Evolutionary conservation across 2,888 invertebrate genomes (phyloP).

Genomic region (Melitaea athalia): DNA sequence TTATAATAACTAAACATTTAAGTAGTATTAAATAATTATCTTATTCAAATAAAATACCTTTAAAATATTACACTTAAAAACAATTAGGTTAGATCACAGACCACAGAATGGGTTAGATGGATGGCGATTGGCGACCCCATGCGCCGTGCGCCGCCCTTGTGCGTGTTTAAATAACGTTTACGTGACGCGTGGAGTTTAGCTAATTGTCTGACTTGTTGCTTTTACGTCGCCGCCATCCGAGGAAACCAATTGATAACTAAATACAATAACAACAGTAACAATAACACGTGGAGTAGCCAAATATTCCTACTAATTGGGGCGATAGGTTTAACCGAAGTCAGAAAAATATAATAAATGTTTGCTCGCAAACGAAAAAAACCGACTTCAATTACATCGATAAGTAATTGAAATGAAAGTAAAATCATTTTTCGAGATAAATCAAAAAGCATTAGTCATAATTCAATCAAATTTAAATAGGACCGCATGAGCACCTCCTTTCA

Average conservation of each 20-base stretch:
- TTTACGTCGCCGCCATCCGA: slow-evolving; percentile 18
- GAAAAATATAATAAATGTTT: too few relatives aligned
- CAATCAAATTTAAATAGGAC: too few relatives aligned
- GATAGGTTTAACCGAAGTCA: too few relatives aligned
- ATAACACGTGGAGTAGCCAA: neutral
- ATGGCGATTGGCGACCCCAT: slow-evolving; percentile 30
- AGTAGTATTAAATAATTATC: neutral
- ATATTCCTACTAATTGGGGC: neutral
- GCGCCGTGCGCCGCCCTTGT: slow-evolving; percentile 32
- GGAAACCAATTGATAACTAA: neutral
- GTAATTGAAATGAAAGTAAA: too few relatives aligned
- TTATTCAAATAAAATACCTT: too few relatives aligned
- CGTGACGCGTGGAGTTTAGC: slow-evolving; percentile 53
- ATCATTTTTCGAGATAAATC: too few relatives aligned
- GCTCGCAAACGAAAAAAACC: too few relatives aligned
- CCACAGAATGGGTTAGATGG: slow-evolving; percentile 11
- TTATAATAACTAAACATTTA: neutral
- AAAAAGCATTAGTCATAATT: too few relatives aligned
- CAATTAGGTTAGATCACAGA: too few relatives aligned
- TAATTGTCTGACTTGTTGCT: slow-evolving; percentile 59
- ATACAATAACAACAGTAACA: too few relatives aligned
- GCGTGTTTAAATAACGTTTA: slow-evolving; percentile 41
- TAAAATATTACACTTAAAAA: neutral
- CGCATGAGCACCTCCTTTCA: too few relatives aligned
- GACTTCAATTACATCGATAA: too few relatives aligned